Base-by-base conservation (phyloP, 1,140 invertebrate genomes). In the Ips nitidus region DNA sequence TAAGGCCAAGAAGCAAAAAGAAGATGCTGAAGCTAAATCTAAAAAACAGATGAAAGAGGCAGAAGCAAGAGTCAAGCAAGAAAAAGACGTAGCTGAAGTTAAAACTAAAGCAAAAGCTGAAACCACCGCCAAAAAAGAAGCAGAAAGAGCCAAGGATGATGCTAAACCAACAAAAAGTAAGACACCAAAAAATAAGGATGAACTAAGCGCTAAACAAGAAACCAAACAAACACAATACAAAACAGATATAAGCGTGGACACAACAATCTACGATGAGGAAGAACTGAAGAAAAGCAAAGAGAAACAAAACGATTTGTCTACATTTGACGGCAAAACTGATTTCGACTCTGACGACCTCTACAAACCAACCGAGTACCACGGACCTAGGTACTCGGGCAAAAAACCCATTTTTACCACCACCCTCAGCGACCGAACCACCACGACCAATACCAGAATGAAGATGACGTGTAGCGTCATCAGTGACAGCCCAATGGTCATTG, bases 391-490 rank as follows among this genome's bases (percentile, higher is more conserved):
- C 61, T 63, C 60, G 41, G 74, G 70, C 47, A 84, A 86, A 67
- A 90, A 90, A 79, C 94, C 94, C 3, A 84, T 88, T 3, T 97
- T 96, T 80, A 92, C 90, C 47, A 91, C 89, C n/a, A 85, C 87
- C 66, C 79, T 97, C 43, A 89, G 88, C 1, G 90, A 94, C 77
- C 86, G 91, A 71, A 90, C 90, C 2, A 88, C 90, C 1, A 87
- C 88, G 0, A 87, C 89, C 75, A 89, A 88, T 5, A 89, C 89
- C 39, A 83, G 86, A 70, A 87, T 94, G 1, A 90, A 90, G 75
- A 80, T 98, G n/a, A 89, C 90, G 2, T 97, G 95, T 77, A 89
- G 90, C 65, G 87, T 97, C 1, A 85, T 95, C 57, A 91, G 91
- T n/a, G 85, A 86, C 69, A 89, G 92, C 0, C 91, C 93, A 73